Conservation (phyloP, 2,797 vertebrate genomes). For the Coracias cyanogaster region DNA sequence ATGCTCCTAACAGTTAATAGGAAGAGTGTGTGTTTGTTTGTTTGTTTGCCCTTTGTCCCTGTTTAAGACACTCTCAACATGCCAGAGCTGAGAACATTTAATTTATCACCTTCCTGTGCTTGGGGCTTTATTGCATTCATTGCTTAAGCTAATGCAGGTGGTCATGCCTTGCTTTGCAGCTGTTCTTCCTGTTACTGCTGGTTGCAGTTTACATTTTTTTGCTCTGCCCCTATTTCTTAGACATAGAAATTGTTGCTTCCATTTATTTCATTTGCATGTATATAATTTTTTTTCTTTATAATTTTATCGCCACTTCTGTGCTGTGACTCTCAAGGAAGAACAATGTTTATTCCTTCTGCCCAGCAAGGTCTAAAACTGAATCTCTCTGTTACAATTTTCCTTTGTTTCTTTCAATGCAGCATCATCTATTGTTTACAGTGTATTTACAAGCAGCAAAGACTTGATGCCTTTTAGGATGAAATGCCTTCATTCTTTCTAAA, state of each 20-base stretch:
- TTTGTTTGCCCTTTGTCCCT: constrained; percentile 53
- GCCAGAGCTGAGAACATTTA: constrained; percentile 51
- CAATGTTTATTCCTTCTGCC: neutral
- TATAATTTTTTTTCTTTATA: no score
- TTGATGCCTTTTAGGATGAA: neutral
- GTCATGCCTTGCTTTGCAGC: constrained; percentile 11
- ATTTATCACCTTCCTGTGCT: constrained; percentile 59
- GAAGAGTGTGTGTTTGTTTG: neutral
- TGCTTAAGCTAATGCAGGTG: constrained; percentile 59
- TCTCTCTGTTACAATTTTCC: neutral
- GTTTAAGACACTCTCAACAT: constrained; percentile 43
- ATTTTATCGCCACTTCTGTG: constrained; percentile 35
- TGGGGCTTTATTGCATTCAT: constrained; percentile 17
- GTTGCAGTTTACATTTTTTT: neutral
- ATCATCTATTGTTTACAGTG: constrained; percentile 37
- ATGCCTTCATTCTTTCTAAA: neutral
- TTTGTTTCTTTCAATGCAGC: constrained; percentile 32
- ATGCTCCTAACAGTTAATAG: neutral
- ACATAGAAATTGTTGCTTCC: neutral
- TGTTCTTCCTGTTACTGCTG: neutral
- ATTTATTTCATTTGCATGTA: constrained; percentile 54
- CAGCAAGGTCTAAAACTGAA: constrained; percentile 22
- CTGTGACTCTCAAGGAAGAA: constrained; percentile 14
- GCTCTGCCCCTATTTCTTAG: neutral
- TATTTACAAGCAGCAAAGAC: neutral